A percentile compares a stretch with the other conserved stretches of the same genome.
These are phyloP conservation scores for Allygus modestus DNA, from an alignment of 2,888 invertebrate genomes.

Conservation along the genomic window DNA sequence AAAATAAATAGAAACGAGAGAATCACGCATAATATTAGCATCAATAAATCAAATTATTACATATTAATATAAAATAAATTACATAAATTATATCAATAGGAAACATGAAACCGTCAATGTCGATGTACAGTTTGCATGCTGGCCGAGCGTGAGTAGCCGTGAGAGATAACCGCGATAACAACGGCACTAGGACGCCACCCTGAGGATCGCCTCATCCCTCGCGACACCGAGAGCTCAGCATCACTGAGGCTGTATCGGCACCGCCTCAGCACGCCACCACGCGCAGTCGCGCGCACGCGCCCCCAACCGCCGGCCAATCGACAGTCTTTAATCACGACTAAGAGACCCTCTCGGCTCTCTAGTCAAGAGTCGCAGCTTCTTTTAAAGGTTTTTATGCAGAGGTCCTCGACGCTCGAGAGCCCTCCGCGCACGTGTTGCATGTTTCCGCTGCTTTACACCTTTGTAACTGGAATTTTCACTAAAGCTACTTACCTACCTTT, in stretches of 20 bases:
- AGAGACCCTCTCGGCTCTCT: conserved; percentile 11
- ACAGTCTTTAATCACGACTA: conserved; percentile 45
- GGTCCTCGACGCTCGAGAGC: conserved; percentile 26
- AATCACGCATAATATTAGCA: not conserved
- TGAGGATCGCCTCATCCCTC: not conserved
- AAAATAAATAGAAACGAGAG: conserved; percentile 18
- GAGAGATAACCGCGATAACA: not conserved
- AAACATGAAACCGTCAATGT: not conserved
- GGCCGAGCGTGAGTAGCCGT: not conserved
- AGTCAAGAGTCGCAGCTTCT: conserved; percentile 32
- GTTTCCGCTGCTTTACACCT: conserved; percentile 7
- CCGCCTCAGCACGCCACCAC: not conserved
- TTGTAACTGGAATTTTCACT: not conserved
- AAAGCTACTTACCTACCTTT: too few species aligned
- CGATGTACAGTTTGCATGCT: not conserved
- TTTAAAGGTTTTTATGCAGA: conserved; percentile 22
- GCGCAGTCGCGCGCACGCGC: conserved; percentile 31
- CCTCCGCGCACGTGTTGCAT: conserved; percentile 1
- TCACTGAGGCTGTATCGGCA: conserved; percentile 34
- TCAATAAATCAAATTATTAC: not conserved
- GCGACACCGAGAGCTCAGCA: conserved; percentile 20
- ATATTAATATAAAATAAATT: not conserved
- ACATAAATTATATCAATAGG: not conserved
- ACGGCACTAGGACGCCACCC: conserved; percentile 6
- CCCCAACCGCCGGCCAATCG: not conserved